phyloP scores from a whole-genome alignment of 1,140 invertebrate species.

The Drosophila jambulina region DNA sequence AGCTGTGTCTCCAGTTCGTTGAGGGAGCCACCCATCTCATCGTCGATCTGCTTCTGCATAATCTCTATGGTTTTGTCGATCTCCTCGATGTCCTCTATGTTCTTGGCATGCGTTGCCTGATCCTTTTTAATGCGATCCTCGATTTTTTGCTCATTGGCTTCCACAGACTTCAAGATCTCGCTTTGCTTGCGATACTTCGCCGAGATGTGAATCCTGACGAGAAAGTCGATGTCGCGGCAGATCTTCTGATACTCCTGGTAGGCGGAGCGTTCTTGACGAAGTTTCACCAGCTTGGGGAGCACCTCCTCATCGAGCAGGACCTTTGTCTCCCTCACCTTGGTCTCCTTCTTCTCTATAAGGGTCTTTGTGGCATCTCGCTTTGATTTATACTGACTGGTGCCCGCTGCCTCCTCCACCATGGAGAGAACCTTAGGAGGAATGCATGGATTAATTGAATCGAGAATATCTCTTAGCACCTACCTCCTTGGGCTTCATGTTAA shows the following conservation, averaged over 20 bases:
- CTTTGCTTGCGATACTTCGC: conserved; percentile 68
- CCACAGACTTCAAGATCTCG: conserved; percentile 60
- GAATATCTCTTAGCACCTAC: conserved; percentile 85
- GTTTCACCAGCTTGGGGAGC: conserved; percentile 93
- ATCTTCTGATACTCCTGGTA: conserved; percentile 96
- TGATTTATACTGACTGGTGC: conserved; percentile 98
- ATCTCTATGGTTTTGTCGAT: conserved; percentile 86
- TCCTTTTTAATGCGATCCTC: conserved; percentile 61
- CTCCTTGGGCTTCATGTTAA: conserved; percentile 99
- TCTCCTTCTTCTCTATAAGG: conserved; percentile 97
- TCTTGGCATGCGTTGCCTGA: conserved; percentile 86
- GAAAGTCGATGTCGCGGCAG: conserved; percentile 94
- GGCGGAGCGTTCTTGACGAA: conserved; percentile 93
- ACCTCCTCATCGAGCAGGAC: conserved; percentile 94
- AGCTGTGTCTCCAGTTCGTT: conserved; percentile 89
- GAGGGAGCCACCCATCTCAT: conserved; percentile 89
- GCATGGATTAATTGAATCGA: not conserved
- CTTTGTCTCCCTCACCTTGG: conserved; percentile 94
- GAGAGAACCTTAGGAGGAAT: conserved; percentile 90
- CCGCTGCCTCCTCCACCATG: conserved; percentile 99
- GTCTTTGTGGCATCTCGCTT: conserved; percentile 96
- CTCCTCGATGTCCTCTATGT: conserved; percentile 86
- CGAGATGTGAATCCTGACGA: conserved; percentile 87
- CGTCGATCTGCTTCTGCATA: conserved; percentile 87
- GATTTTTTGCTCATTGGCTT: conserved; percentile 66